Evolutionary conservation across 2,113 vertebrate genomes (phyloP), one percentile per base, ranked within the genome.

Genomic region (Macrotus californicus): DNA sequence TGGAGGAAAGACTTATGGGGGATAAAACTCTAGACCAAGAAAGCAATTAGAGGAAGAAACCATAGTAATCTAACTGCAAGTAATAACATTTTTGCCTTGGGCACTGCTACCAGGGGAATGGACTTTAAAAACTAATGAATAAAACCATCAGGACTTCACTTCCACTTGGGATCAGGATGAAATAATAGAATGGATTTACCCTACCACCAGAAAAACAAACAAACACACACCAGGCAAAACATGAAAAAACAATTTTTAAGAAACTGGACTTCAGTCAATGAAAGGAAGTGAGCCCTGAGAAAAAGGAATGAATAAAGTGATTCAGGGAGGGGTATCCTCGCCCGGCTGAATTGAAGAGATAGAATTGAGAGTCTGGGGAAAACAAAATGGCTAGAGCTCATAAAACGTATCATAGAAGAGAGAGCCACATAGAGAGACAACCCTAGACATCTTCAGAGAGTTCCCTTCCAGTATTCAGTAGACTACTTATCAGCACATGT

Each of bases 51-150:
- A 64, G 5, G 43, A 90, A 77, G 22, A 22, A 67, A 66, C 22
- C 39, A 24, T 36, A 67, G 31, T 87, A 93, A 85, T 88, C 59
- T 50, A 95, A 93, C 26, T 89, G 50, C 91, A 94, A 84, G 43
- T 41, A 70, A 36, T 72, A 56, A 72, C 52, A 89, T 69, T 26
- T 85, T 94, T 48, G 41, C 36, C 46, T 66, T 82, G 22, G n/a
- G 75, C 48, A 36, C 41, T 81, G 16, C 29, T 76, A 24, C 75
- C 26, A 89, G 36, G 73, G 43, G 10, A 79, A 69, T 84, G 3
- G 3, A 82, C 36, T 89, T 89, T 82, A 52, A n/a, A 87, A 94
- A 82, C 48, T 76, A 52, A 48, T 56, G 31, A 79, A 64, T 95
- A 92, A 77, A 96, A 70, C 89, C 24, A 84, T 87, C 41, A 95